A percentile compares a stretch with the other conserved stretches of the same genome.
phyloP scores from a whole-genome alignment of 2,797 vertebrate genomes.

The Aulostomus chinensis region DNA sequence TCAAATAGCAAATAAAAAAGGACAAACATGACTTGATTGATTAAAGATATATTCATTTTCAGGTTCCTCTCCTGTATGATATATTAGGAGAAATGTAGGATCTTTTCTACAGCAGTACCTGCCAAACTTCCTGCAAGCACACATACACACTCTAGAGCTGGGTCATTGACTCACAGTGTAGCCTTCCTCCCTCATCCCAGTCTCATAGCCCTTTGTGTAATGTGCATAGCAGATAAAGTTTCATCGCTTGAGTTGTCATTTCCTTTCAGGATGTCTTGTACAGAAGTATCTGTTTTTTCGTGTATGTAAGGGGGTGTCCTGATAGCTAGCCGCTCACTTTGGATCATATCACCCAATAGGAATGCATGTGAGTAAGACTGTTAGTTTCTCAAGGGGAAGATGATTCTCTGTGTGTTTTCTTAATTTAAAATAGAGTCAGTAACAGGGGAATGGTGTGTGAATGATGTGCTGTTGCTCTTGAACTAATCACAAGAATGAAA shows the following conservation, averaged over 20 bases:
- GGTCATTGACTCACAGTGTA: constrained; percentile 33
- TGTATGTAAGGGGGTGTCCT: constrained; percentile 13
- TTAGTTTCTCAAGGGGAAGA: constrained; percentile 33
- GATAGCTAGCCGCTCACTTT: constrained; percentile 17
- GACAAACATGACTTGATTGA: constrained; percentile 30
- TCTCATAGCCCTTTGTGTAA: constrained; percentile 35
- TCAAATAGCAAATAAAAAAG: constrained; percentile 36
- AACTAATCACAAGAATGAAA: constrained; percentile 54
- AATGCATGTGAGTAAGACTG: constrained; percentile 55
- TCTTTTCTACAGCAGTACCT: constrained; percentile 40
- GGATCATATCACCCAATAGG: constrained; percentile 54
- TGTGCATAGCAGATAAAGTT: constrained; percentile 31
- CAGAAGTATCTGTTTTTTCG: constrained; percentile 37
- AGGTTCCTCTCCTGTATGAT: constrained; percentile 45
- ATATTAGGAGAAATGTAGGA: constrained; percentile 10
- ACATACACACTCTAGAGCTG: constrained; percentile 9
- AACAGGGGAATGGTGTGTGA: constrained; percentile 44
- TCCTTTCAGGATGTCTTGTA: constrained; percentile 43
- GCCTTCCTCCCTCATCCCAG: constrained; percentile 3
- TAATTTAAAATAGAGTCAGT: constrained; percentile 45
- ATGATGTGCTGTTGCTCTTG: constrained; percentile 38
- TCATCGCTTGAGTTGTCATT: constrained; percentile 33
- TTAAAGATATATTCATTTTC: constrained; percentile 41
- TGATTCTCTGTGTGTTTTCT: constrained; percentile 45
- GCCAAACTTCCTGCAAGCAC: constrained; percentile 25